Percentiles rank a stretch among this genome's conserved stretches.
Conservation (phyloP, 2,113 vertebrate species). For the Bothrops jararaca region DNA sequence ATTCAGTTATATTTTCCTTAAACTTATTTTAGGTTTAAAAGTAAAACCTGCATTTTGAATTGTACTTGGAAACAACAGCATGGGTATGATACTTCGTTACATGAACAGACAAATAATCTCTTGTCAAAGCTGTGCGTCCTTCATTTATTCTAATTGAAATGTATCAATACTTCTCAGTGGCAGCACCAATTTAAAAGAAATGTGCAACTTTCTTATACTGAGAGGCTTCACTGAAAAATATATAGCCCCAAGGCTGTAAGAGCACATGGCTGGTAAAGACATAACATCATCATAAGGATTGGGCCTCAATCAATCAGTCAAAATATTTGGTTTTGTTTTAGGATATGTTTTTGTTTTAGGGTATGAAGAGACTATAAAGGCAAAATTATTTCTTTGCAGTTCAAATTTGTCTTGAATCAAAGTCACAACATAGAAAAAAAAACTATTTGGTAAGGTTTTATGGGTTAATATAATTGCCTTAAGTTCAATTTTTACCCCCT, state of each 20-base stretch:
- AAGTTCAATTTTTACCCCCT: neutral
- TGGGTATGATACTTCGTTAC: neutral
- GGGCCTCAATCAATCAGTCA: neutral
- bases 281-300: neutral
- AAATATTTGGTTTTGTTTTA: neutral
- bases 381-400: neutral
- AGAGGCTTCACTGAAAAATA: neutral
- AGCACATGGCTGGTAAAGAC: neutral
- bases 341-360: neutral
- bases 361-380: neutral
- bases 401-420: neutral
- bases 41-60: neutral
- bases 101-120: neutral
- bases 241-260: neutral
- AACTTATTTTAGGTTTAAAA: neutral
- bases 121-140: neutral
- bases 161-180: neutral
- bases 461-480: neutral
- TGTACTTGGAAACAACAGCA: neutral
- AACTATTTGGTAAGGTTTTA: neutral
- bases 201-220: neutral
- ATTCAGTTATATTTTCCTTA: neutral
- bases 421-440: neutral
- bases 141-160: neutral
- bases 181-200: neutral